A percentile compares a stretch with the other conserved stretches of the same genome.
Conservation (phyloP, 2,113 vertebrate species). For the Platycercus adscitus region DNA sequence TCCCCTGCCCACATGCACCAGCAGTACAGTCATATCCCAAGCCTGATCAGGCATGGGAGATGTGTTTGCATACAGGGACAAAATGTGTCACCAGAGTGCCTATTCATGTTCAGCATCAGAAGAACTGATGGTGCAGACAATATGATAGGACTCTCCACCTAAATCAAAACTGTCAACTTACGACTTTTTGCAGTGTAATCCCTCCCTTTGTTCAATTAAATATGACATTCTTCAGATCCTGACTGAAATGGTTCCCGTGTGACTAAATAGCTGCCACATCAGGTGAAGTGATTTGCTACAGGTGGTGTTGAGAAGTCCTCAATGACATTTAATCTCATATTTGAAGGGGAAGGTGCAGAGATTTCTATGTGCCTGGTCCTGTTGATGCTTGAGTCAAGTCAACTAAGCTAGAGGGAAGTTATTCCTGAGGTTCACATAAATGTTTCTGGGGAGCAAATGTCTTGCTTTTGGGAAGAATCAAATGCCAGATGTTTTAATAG, state of each 20-base stretch:
- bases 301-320: not conserved
- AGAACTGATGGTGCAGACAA: not conserved
- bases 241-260: not conserved
- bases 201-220: not conserved
- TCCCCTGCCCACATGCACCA: rapidly evolving
- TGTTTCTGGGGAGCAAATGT: not conserved
- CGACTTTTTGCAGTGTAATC: not conserved
- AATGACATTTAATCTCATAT: not conserved
- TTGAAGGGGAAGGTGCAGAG: not conserved
- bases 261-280: not conserved
- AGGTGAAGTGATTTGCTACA: not conserved
- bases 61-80: not conserved
- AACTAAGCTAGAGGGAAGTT: not conserved
- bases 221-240: not conserved
- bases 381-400: not conserved
- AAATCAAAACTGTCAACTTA: not conserved
- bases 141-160: not conserved
- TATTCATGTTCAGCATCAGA: not conserved
- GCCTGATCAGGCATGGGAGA: not conserved
- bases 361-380: not conserved
- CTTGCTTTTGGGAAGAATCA: not conserved
- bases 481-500: not conserved
- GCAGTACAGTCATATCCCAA: rapidly evolving
- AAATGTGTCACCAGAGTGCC: not conserved
- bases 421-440: not conserved